These are phyloP conservation scores for Rhinolophus sinicus DNA, from an alignment of 2,113 vertebrate species.

Conservation along the genomic window DNA sequence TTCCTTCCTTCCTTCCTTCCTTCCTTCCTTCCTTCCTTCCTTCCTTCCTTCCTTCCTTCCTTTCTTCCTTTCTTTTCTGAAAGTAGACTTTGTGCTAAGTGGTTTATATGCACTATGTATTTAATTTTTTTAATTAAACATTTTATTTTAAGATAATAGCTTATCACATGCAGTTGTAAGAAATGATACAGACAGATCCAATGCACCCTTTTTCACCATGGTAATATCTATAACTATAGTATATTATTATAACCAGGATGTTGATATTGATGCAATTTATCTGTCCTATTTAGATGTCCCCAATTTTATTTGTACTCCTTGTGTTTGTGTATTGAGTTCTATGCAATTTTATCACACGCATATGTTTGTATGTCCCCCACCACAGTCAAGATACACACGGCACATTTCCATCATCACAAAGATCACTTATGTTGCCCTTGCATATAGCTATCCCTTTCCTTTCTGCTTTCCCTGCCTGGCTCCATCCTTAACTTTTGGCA, in stretches of 20 bases:
- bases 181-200: not conserved
- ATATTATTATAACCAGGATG: not conserved
- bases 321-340: not conserved
- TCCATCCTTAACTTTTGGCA: not conserved
- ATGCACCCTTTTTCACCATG: not conserved
- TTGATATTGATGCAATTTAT: not conserved
- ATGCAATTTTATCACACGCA: not conserved
- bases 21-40: no score
- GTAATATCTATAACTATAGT: not conserved
- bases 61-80: no score
- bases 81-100: not conserved
- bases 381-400: not conserved
- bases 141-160: slow-evolving; percentile 6
- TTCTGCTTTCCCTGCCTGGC: not conserved
- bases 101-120: not conserved
- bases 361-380: not conserved
- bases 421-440: not conserved
- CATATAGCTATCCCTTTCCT: not conserved
- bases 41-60: no score
- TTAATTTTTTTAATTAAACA: not conserved
- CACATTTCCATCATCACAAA: not conserved
- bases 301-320: not conserved
- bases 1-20: no score
- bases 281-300: not conserved
- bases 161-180: not conserved